Conservation (phyloP, 2,113 vertebrate genomes). For the Chlamydotis undulata region DNA sequence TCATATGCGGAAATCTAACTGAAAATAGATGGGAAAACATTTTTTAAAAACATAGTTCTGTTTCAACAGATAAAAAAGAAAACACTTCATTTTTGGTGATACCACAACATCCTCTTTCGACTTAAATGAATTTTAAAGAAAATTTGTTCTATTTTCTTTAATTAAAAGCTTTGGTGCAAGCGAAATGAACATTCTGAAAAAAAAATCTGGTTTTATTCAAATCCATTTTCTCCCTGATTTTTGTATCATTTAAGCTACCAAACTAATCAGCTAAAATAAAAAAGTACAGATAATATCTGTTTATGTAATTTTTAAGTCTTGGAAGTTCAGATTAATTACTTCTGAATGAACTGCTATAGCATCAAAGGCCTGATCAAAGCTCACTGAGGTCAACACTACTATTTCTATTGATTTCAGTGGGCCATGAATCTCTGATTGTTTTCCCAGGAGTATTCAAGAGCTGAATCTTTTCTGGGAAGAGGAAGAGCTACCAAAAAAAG, state of each 20-base stretch:
- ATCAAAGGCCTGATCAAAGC: constrained; percentile 62
- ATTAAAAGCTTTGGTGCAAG: not conserved
- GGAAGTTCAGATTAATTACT: not conserved
- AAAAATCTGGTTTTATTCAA: not conserved
- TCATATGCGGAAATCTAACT: not conserved
- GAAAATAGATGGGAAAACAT: not conserved
- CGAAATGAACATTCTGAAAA: not conserved
- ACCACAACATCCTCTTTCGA: not conserved
- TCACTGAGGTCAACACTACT: constrained; percentile 25
- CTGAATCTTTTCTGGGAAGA: not conserved
- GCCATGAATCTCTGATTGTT: not conserved
- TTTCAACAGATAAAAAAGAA: not conserved
- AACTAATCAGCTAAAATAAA: not conserved
- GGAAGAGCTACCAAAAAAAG: not conserved
- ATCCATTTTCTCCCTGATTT: not conserved
- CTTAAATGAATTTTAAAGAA: not conserved
- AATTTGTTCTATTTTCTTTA: not conserved
- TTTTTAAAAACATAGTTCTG: not conserved
- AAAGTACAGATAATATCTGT: not conserved
- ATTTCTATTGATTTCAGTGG: constrained; percentile 53
- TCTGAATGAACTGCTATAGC: constrained; percentile 40
- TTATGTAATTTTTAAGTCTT: not conserved
- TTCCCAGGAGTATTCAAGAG: not conserved
- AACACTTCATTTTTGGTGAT: not conserved
- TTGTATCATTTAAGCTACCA: not conserved